A percentile compares a stretch with the other conserved stretches of the same genome.
These are phyloP conservation scores for Sardina pilchardus DNA, from an alignment of 2,113 vertebrate genomes.

Conservation along the genomic window DNA sequence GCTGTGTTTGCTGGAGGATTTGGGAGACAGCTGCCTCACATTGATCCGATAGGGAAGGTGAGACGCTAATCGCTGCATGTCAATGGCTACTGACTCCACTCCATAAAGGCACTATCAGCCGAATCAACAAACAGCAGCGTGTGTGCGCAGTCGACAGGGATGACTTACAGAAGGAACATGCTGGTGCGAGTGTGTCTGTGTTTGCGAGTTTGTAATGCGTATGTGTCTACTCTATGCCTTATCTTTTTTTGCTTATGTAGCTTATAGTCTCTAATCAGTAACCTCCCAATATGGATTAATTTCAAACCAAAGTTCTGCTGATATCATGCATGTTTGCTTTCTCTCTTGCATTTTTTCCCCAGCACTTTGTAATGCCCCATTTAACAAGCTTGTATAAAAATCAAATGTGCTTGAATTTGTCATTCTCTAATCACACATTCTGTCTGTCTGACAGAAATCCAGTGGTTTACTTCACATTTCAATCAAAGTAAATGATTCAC, in stretches of 20 bases:
- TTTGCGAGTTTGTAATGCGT: not conserved
- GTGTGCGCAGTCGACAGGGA: not conserved
- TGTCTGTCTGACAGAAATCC: not conserved
- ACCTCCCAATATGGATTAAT: not conserved
- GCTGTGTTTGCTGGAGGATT: constrained; percentile 77
- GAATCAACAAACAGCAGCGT: not conserved
- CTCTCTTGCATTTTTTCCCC: too few relatives aligned
- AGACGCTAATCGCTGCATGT: constrained; percentile 67
- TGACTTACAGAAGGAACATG: not conserved
- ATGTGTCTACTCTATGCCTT: not conserved
- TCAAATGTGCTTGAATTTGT: too few relatives aligned
- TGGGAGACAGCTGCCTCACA: constrained; percentile 68
- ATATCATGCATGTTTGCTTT: not conserved
- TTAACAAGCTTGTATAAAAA: too few relatives aligned
- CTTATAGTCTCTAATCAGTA: not conserved
- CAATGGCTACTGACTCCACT: constrained; percentile 56
- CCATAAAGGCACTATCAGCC: constrained; percentile 14
- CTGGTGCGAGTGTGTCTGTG: not conserved
- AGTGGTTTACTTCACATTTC: not conserved
- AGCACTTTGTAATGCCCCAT: too few relatives aligned
- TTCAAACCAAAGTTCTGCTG: not conserved
- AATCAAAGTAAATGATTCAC: too few relatives aligned
- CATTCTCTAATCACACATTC: not conserved
- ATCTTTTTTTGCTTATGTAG: not conserved
- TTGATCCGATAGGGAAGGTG: constrained; percentile 75